phyloP scores from a whole-genome alignment of 2,797 vertebrate genomes.

The Anniella stebbinsi region DNA sequence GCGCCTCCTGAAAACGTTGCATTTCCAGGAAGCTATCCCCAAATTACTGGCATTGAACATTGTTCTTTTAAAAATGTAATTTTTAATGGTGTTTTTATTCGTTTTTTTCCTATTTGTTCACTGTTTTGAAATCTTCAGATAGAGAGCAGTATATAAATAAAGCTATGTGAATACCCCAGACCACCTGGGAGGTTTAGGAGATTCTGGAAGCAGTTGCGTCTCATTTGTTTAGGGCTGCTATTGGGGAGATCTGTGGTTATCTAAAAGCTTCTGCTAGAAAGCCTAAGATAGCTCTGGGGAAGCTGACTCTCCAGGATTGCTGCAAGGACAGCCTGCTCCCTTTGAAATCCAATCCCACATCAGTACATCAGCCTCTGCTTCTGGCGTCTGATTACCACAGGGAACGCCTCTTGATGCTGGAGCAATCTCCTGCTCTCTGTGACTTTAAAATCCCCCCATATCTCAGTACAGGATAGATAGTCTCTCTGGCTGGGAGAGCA shows the following conservation, averaged over 20 bases:
- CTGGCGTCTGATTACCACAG: background rate
- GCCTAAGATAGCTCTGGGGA: background rate
- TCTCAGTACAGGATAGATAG: background rate
- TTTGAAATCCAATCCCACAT: background rate
- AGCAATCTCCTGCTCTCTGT: no score
- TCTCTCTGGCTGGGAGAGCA: background rate
- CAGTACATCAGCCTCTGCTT: background rate
- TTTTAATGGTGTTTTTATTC: no score
- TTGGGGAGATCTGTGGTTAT: background rate
- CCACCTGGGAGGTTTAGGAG: background rate
- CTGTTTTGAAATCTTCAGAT: no score
- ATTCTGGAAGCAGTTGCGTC: background rate
- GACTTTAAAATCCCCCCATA: background rate
- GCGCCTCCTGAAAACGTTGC: no score
- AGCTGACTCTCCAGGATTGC: background rate
- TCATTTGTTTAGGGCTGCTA: background rate
- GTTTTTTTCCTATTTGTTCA: no score
- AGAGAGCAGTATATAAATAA: no score
- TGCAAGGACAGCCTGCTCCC: background rate
- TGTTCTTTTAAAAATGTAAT: no score
- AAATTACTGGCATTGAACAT: no score
- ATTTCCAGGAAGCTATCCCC: no score
- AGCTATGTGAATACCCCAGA: background rate
- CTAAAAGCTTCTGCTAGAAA: background rate
- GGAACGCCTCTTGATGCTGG: background rate